Evolutionary conservation across 2,888 invertebrate genomes (phyloP).

Genomic region (Lydus trimaculatus): DNA sequence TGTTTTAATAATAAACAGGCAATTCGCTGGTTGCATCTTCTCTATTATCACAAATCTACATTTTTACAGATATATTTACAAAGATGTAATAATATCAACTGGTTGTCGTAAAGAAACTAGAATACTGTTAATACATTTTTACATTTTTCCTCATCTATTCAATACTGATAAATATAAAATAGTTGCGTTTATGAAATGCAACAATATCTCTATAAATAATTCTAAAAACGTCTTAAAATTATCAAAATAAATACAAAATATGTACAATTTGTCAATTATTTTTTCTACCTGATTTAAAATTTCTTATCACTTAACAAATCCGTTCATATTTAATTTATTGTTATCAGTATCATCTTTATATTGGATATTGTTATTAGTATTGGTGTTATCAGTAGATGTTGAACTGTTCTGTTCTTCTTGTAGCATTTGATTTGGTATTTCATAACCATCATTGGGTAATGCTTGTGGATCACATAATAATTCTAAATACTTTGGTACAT

Average conservation of each 20-base stretch:
- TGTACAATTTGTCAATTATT: neutral
- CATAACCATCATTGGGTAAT: constrained; percentile 68
- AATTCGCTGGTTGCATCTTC: neutral
- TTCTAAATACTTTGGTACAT: constrained; percentile 71
- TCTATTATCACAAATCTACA: neutral
- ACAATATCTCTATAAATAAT: neutral
- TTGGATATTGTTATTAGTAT: neutral
- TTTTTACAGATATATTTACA: neutral
- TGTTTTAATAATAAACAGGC: too few species aligned
- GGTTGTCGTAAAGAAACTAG: neutral
- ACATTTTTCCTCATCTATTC: neutral
- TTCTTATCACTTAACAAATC: neutral
- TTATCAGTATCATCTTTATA: neutral
- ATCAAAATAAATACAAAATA: constrained; percentile 4
- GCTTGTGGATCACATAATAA: constrained; percentile 66
- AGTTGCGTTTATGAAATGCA: constrained; percentile 4
- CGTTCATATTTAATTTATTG: neutral
- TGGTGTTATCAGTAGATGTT: neutral
- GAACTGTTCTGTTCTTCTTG: neutral
- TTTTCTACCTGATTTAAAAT: neutral
- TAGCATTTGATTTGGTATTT: constrained; percentile 63
- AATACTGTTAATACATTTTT: neutral
- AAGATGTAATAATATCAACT: neutral
- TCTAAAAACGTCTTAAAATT: neutral
- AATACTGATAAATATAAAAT: constrained; percentile 3